Conservation (phyloP, 2,113 vertebrate species). For the Fregetta grallaria region DNA sequence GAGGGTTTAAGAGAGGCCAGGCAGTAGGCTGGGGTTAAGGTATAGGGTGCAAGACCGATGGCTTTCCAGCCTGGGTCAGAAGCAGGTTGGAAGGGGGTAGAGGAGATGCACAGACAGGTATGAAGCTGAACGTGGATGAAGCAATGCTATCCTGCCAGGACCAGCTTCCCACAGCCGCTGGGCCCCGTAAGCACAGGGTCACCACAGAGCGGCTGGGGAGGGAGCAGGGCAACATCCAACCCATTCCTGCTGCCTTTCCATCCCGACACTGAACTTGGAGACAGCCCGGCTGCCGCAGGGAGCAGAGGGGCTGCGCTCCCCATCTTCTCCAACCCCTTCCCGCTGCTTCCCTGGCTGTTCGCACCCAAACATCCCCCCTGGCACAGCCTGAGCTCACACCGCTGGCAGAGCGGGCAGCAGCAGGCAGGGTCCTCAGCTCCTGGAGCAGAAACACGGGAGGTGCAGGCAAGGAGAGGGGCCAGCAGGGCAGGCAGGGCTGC, state of each 20-base stretch:
- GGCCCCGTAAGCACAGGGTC: background rate
- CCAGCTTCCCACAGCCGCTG: background rate
- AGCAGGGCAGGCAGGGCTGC: background rate
- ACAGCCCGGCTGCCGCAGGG: background rate
- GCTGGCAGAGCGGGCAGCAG: background rate
- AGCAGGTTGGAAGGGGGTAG: background rate
- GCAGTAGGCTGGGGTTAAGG: background rate
- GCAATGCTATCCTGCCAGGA: background rate
- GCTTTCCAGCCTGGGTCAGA: background rate
- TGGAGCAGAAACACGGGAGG: background rate
- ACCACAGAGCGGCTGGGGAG: background rate
- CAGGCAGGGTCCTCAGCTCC: background rate
- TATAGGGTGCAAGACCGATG: background rate
- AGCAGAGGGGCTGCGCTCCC: no score
- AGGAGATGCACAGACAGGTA: background rate
- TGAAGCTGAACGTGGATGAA: accelerated
- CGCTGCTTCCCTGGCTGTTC: background rate
- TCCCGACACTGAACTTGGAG: background rate
- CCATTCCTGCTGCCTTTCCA: background rate
- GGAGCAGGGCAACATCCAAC: background rate
- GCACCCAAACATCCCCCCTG: background rate
- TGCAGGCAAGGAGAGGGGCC: background rate
- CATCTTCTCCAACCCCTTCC: background rate
- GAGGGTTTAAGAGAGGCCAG: background rate
- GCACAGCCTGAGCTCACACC: background rate